These are phyloP conservation scores for Pseudopleuronectes americanus DNA, from an alignment of 2,797 vertebrate species.

Conservation along the genomic window DNA sequence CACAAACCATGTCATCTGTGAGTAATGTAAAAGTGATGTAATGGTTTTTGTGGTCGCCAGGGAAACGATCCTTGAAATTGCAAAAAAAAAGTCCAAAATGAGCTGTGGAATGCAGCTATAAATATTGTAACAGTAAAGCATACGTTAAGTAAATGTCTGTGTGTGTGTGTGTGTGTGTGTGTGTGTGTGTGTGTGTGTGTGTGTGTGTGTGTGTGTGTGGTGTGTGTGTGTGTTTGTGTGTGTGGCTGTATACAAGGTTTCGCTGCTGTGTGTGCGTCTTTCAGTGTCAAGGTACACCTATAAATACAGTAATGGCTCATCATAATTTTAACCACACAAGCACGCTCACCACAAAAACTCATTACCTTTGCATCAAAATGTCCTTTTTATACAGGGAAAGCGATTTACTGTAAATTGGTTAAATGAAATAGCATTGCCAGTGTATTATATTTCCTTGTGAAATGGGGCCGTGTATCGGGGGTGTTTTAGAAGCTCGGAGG, in stretches of 20 bases:
- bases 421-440: slow-evolving; percentile 67
- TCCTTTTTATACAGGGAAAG: slow-evolving; percentile 64
- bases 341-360: slow-evolving; percentile 52
- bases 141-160: slow-evolving; percentile 57
- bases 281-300: slow-evolving; percentile 48
- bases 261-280: not conserved
- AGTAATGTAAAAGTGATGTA: slow-evolving; percentile 80
- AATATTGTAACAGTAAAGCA: slow-evolving; percentile 76
- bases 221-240: slow-evolving; percentile 12
- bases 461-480: slow-evolving; percentile 37
- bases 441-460: slow-evolving; percentile 59
- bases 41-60: slow-evolving; percentile 75
- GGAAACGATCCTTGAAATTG: slow-evolving; percentile 89
- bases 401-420: slow-evolving; percentile 74
- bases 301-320: slow-evolving; percentile 70
- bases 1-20: slow-evolving; percentile 63
- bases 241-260: slow-evolving; percentile 1
- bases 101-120: slow-evolving; percentile 68
- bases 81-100: slow-evolving; percentile 80
- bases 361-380: slow-evolving; percentile 73
- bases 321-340: slow-evolving; percentile 65
- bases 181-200: slow-evolving; percentile 11
- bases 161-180: slow-evolving; percentile 17
- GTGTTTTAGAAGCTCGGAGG: slow-evolving; percentile 41
- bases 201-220: slow-evolving; percentile 22